Evolutionary conservation across 2,113 vertebrate genomes (phyloP).

Genomic region (Charina bottae): DNA sequence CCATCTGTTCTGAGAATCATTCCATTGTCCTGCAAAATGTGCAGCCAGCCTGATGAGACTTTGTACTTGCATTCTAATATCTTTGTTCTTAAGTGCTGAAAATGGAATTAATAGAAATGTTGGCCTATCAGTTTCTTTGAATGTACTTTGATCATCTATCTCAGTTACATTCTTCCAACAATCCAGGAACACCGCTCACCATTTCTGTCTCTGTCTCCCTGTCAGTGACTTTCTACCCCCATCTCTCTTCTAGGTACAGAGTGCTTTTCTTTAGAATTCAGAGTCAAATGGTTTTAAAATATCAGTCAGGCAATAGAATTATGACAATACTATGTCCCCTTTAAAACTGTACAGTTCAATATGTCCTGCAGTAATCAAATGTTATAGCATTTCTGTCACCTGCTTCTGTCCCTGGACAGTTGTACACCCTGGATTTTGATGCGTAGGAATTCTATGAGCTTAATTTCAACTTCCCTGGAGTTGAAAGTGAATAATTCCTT

Average conservation of each 20-base stretch:
- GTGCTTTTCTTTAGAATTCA: not conserved
- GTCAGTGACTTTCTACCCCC: not conserved
- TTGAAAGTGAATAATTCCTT: not conserved
- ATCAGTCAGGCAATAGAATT: not conserved
- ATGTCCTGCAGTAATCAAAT: not conserved
- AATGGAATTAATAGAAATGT: not conserved
- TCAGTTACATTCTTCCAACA: not conserved
- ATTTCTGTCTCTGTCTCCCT: not conserved
- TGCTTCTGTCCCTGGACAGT: not conserved
- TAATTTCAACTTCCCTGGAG: not conserved
- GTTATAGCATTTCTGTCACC: not conserved
- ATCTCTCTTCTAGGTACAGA: not conserved
- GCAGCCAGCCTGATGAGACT: not conserved
- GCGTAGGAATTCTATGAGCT: not conserved
- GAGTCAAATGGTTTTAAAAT: not conserved
- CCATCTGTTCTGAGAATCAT: slow-evolving; percentile 35
- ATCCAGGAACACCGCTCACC: not conserved
- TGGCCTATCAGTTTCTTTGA: not conserved
- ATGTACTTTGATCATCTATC: not conserved
- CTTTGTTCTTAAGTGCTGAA: not conserved
- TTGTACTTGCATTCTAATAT: slow-evolving; percentile 2
- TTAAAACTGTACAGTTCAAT: not conserved
- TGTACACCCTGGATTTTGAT: not conserved
- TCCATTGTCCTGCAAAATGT: slow-evolving; percentile 15
- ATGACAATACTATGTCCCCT: not conserved